Percentiles rank a stretch among this genome's conserved stretches.
phyloP scores from a whole-genome alignment of 1,140 invertebrate genomes.

The Globodera ellingtonae region DNA sequence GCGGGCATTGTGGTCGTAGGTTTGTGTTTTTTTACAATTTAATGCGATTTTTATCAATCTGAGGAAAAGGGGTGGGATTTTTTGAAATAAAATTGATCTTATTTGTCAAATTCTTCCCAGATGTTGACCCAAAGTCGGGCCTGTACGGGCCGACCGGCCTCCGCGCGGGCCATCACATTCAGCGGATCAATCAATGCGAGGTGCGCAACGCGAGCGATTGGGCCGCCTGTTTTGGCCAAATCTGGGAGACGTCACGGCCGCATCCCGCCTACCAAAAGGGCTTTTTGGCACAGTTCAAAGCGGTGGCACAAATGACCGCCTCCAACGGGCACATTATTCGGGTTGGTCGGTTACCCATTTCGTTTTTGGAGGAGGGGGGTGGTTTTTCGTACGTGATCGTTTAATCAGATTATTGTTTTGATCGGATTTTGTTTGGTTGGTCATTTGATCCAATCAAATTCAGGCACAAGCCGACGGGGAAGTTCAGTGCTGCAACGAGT shows the following conservation, averaged over 20 bases:
- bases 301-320: conserved; percentile 38
- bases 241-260: conserved; percentile 2
- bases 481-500: conserved; percentile 55
- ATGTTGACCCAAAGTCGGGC: conserved; percentile 66
- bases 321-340: conserved; percentile 34
- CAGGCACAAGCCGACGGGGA: conserved; percentile 24
- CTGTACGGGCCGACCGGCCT: conserved; percentile 78
- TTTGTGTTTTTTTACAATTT: conserved; percentile 71
- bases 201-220: conserved; percentile 67
- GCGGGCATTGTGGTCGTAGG: conserved; percentile 77
- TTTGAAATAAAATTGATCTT: too few species aligned
- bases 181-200: conserved; percentile 78
- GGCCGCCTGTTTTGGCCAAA: conserved; percentile 40
- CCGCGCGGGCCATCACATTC: conserved; percentile 75
- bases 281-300: conserved; percentile 44
- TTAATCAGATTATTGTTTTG: too few species aligned
- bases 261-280: conserved; percentile 11
- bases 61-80: background rate
- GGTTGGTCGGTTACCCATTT: background rate
- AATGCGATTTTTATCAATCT: conserved; percentile 17
- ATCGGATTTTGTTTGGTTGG: too few species aligned
- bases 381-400: too few species aligned
- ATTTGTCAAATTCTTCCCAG: conserved; percentile 40
- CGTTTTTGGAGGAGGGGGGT: too few species aligned
- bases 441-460: background rate